A percentile compares a stretch with the other conserved stretches of the same genome.
Evolutionary conservation across 2,888 invertebrate genomes (phyloP).

Genomic region (Cheilosia grossa): DNA sequence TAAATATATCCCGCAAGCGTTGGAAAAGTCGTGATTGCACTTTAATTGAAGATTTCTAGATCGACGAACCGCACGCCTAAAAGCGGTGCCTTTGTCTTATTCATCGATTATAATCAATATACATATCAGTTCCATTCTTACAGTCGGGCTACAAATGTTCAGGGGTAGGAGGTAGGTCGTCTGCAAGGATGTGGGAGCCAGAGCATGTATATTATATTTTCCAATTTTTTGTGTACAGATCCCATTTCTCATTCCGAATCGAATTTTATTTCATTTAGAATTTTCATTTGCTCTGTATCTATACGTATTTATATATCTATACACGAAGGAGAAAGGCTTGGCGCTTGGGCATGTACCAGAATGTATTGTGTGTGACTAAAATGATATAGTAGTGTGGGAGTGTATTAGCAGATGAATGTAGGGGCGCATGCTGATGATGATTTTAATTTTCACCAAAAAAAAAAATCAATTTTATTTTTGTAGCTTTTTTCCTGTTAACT

Average conservation of each 20-base stretch:
- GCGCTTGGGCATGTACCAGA: slow-evolving; percentile 20
- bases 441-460: slow-evolving; percentile 55
- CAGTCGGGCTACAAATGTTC: slow-evolving; percentile 26
- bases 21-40: slow-evolving; percentile 71
- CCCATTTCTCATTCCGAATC: slow-evolving; percentile 65
- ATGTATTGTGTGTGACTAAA: slow-evolving; percentile 37
- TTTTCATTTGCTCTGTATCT: slow-evolving; percentile 13
- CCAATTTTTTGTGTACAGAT: slow-evolving; percentile 59
- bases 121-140: slow-evolving; percentile 40
- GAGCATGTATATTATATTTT: slow-evolving; percentile 64
- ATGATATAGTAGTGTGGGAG: slow-evolving; percentile 44
- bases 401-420: slow-evolving; percentile 54
- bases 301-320: slow-evolving; percentile 5
- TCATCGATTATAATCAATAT: slow-evolving; percentile 74
- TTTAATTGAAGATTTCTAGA: slow-evolving; percentile 75
- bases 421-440: slow-evolving; percentile 66
- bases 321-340: slow-evolving; percentile 57
- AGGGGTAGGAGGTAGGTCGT: not conserved
- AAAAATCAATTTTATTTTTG: slow-evolving; percentile 62
- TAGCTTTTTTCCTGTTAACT: slow-evolving; percentile 24
- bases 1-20: slow-evolving; percentile 72
- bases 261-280: slow-evolving; percentile 49
- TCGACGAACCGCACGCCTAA: slow-evolving; percentile 64
- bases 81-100: slow-evolving; percentile 73
- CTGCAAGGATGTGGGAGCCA: slow-evolving; percentile 62